Evolutionary conservation across 2,797 vertebrate genomes (phyloP).

Genomic region (Propithecus deckenii): DNA sequence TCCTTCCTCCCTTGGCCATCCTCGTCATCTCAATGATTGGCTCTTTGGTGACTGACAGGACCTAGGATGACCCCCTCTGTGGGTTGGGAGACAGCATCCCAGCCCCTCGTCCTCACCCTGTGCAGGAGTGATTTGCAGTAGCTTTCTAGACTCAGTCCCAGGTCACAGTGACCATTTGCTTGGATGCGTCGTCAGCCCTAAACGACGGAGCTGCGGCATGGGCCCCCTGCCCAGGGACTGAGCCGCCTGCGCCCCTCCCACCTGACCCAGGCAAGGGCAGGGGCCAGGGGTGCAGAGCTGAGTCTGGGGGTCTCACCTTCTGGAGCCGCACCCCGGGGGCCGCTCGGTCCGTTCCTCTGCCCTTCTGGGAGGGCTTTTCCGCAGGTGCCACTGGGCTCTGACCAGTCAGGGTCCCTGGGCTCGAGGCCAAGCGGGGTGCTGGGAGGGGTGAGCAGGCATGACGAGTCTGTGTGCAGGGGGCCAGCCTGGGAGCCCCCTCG

Average conservation of each 20-base stretch:
- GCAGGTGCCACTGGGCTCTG: slow-evolving; percentile 74
- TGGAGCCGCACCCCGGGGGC: slow-evolving; percentile 83
- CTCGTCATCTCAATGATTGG: neutral
- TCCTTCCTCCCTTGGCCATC: neutral
- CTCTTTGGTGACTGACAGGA: neutral
- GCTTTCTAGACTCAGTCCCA: neutral
- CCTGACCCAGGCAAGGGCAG: neutral
- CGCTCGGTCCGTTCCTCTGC: slow-evolving; percentile 82
- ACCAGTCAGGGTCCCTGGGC: slow-evolving; percentile 32
- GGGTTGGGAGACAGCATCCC: rapidly evolving
- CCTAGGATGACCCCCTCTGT: neutral
- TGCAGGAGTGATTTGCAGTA: neutral
- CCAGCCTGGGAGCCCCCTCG: slow-evolving; percentile 82
- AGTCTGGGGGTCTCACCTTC: slow-evolving; percentile 87
- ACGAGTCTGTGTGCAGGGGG: slow-evolving; percentile 83
- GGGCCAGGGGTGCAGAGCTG: rapidly evolving
- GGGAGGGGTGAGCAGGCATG: slow-evolving; percentile 93
- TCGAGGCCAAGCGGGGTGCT: slow-evolving; percentile 92
- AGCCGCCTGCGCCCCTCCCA: neutral
- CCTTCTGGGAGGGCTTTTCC: slow-evolving; percentile 79
- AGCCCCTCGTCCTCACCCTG: rapidly evolving
- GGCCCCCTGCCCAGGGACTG: neutral
- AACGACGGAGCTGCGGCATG: rapidly evolving
- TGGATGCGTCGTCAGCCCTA: neutral
- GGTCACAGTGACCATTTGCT: neutral